Evolutionary conservation across 2,113 vertebrate species (phyloP), one percentile per base, ranked within the genome.

Genomic region (Cheirogaleus medius): DNA sequence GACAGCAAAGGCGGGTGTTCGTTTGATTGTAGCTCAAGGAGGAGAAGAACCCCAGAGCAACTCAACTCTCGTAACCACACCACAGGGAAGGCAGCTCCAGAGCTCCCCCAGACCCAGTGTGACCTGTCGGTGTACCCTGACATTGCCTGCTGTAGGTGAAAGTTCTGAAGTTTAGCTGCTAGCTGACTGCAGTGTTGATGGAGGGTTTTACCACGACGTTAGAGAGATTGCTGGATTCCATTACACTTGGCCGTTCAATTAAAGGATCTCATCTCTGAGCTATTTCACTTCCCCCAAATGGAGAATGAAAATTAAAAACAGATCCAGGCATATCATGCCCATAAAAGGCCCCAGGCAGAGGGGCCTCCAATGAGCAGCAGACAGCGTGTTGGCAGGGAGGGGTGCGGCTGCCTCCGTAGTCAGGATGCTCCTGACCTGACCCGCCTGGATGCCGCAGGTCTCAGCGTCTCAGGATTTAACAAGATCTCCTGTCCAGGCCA

Each of bases 231-330:
- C 97, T 90, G 66, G 52, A 71, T 94, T 93, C 96, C 63, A 56
- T 90, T 87, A 93, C 68, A 71, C 13, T 58, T 77, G 83, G 91
- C 32, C 54, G 12, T 73, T 93, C 91, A 91, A 58, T 37, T 10
- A 86, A 81, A 98, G 94, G 89, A 95, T 84, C 95, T 98, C 97
- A 97, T 96, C 94, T 97, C 91, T 58, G 34, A 96, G 66, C 89
- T 94, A 97, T 97, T 97, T 96, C 11, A n/a, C 87, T 94, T 96
- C 9, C 89, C 96, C 60, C 52, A 95, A 89, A 47, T 34, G 56
- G 34, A 80, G 42, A 94, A 69, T 87, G 90, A 93, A 97, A 97
- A 96, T 93, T 92, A 89, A 88, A 98, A 97, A 91, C 95, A 97
- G 93, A 91, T 60, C 83, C 14, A 83, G 89, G 69, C 90, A 54